phyloP scores from a whole-genome alignment of 2,113 vertebrate genomes.

The Platycercus adscitus region DNA sequence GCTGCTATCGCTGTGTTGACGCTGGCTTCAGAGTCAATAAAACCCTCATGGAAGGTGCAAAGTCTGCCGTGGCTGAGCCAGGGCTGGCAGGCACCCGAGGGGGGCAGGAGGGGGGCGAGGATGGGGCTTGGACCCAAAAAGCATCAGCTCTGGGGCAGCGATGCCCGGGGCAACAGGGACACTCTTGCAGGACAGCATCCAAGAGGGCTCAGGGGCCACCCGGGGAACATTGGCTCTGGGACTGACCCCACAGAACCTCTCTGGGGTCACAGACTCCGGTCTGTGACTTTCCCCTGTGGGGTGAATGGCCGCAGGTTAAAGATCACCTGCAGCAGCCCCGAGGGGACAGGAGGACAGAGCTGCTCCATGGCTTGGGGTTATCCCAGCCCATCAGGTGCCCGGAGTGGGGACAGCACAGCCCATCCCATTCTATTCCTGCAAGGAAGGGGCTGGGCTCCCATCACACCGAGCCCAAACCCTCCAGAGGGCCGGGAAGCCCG shows the following conservation, averaged over 20 bases:
- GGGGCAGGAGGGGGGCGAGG: not conserved
- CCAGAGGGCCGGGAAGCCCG: fast-evolving
- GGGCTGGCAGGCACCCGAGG: not conserved
- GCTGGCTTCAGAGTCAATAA: not conserved
- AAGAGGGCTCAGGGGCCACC: not conserved
- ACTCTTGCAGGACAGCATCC: fast-evolving
- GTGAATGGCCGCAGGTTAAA: fast-evolving
- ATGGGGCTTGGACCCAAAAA: fast-evolving
- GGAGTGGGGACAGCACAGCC: not conserved
- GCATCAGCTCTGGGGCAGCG: fast-evolving
- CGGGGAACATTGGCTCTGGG: fast-evolving
- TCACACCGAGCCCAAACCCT: not conserved
- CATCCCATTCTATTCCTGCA: fast-evolving
- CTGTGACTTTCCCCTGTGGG: fast-evolving
- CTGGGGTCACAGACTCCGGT: fast-evolving
- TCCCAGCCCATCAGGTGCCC: fast-evolving
- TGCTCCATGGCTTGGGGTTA: not conserved
- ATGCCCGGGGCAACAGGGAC: not conserved
- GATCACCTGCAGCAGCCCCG: not conserved
- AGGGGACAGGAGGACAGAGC: not conserved
- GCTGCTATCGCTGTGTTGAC: fast-evolving
- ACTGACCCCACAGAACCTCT: not conserved
- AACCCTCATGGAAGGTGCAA: not conserved
- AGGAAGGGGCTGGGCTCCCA: not conserved
- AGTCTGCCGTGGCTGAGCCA: fast-evolving